A percentile compares a stretch with the other conserved stretches of the same genome.
These are phyloP conservation scores for Neoarius graeffei DNA, from an alignment of 2,113 vertebrate genomes.

Conservation along the genomic window DNA sequence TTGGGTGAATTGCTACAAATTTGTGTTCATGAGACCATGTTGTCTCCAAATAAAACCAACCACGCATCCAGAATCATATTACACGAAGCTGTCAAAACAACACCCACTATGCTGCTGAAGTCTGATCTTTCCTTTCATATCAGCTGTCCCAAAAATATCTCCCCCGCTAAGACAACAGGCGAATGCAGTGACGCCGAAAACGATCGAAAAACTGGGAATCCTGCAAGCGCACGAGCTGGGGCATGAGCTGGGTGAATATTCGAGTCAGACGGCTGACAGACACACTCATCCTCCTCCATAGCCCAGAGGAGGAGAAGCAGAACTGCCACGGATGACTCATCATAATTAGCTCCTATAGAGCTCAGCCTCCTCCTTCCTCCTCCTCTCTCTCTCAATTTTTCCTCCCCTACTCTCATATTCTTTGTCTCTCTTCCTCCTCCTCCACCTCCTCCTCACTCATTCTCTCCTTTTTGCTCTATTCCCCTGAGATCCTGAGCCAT, in stretches of 20 bases:
- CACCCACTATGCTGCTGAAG: conserved; percentile 33
- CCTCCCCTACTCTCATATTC: conserved; percentile 11
- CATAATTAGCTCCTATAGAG: conserved; percentile 38
- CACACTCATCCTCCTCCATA: conserved; percentile 30
- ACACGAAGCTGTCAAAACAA: conserved; percentile 36
- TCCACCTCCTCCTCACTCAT: conserved; percentile 9
- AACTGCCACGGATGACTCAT: conserved; percentile 44
- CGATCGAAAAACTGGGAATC: conserved; percentile 10
- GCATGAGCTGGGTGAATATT: conserved; percentile 36
- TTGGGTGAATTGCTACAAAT: conserved; percentile 7
- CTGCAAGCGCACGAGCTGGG: conserved; percentile 14
- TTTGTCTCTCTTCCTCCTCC: background rate
- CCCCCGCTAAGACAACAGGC: conserved; percentile 18
- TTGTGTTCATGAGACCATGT: conserved; percentile 1
- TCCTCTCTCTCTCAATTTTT: background rate
- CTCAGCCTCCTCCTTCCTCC: conserved; percentile 28
- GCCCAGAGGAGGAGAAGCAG: conserved; percentile 44
- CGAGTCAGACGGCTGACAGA: conserved; percentile 44
- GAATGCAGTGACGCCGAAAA: background rate
- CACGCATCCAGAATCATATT: conserved; percentile 41
- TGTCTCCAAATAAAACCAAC: conserved; percentile 34
- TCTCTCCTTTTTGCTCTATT: conserved; percentile 5
- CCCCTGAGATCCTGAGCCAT: conserved; percentile 1
- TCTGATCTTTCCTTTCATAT: conserved; percentile 28
- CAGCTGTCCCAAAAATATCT: conserved; percentile 33